These are phyloP conservation scores for Agriotes lineatus DNA, from an alignment of 2,888 invertebrate genomes.

Conservation along the genomic window DNA sequence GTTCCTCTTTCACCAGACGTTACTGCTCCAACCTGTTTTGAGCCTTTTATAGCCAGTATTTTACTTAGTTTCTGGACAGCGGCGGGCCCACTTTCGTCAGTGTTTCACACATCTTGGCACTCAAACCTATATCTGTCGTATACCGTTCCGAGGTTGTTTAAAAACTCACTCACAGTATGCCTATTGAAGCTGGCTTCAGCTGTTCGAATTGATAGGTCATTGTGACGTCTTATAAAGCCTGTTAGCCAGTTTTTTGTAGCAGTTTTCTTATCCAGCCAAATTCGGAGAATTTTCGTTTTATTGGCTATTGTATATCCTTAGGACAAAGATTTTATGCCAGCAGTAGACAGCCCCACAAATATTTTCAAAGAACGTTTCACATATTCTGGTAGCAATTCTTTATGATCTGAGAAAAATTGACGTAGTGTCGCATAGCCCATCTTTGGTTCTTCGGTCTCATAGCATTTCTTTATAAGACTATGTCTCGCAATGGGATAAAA, in stretches of 20 bases:
- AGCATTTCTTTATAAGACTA: no score
- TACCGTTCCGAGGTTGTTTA: constrained; percentile 17
- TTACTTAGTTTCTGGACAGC: no score
- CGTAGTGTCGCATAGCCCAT: background rate
- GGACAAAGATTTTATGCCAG: background rate
- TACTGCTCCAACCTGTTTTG: constrained; percentile 44
- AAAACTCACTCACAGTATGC: no score
- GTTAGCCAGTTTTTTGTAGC: no score
- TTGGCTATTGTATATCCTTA: background rate
- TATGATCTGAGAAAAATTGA: background rate
- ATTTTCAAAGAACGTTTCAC: background rate
- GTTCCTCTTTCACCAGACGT: no score
- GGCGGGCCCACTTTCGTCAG: constrained; percentile 26
- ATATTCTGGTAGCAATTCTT: background rate
- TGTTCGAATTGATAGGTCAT: constrained; percentile 32
- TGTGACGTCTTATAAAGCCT: constrained; percentile 35
- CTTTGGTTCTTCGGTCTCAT: background rate
- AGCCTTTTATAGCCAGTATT: no score
- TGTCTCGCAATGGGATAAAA: no score
- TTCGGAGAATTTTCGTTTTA: background rate
- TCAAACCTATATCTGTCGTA: no score
- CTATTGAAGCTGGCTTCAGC: constrained; percentile 36
- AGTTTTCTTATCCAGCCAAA: background rate
- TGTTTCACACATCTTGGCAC: no score
- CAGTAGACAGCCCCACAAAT: background rate